phyloP scores from a whole-genome alignment of 1,140 invertebrate species.

The Euura lappo region DNA sequence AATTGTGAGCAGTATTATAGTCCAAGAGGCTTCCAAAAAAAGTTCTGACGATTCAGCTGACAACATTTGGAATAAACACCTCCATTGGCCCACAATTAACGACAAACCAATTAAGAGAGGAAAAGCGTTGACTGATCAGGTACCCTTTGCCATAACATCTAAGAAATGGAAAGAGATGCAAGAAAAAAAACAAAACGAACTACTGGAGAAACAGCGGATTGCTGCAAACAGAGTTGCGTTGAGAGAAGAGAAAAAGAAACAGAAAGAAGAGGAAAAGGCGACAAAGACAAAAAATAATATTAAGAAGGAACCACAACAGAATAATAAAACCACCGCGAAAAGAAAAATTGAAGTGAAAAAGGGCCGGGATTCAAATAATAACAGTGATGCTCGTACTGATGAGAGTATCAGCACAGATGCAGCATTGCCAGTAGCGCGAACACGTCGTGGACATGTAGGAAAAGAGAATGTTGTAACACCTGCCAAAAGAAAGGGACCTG shows the following conservation, averaged over 20 bases:
- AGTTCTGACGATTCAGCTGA: background rate
- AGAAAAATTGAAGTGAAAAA: background rate
- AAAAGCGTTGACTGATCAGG: background rate
- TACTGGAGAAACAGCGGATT: background rate
- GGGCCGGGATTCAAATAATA: background rate
- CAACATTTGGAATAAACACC: background rate
- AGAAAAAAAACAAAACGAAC: constrained; percentile 1
- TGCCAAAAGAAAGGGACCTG: too few relatives aligned
- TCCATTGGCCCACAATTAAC: background rate
- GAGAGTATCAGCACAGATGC: too few relatives aligned
- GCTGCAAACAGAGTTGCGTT: background rate
- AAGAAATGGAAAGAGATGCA: constrained; percentile 3
- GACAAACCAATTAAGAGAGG: background rate
- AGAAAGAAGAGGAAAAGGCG: background rate
- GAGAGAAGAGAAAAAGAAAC: background rate
- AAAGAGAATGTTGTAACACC: too few relatives aligned
- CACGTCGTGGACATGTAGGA: too few relatives aligned
- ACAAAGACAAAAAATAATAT: background rate
- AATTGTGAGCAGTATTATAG: background rate
- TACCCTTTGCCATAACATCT: constrained; percentile 8
- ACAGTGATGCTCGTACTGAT: background rate
- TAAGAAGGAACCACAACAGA: constrained; percentile 7
- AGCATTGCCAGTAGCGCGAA: too few relatives aligned
- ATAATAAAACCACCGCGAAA: background rate
- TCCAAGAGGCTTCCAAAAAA: background rate